These are phyloP conservation scores for Dromius quadrimaculatus DNA, from an alignment of 2,888 invertebrate genomes.

Conservation along the genomic window DNA sequence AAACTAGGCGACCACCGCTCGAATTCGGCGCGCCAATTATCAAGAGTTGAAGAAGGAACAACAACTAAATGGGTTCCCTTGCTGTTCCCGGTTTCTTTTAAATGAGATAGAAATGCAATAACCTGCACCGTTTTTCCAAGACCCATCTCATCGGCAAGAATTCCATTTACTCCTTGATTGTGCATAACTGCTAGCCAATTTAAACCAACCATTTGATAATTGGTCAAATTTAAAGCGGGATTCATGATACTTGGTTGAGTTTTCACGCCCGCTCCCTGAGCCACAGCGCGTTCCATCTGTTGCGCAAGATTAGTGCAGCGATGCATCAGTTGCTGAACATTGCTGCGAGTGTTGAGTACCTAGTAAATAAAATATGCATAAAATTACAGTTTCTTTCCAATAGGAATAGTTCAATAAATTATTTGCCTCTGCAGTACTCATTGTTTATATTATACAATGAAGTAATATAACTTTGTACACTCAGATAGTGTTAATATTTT, in stretches of 20 bases:
- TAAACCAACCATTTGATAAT: slow-evolving; percentile 89
- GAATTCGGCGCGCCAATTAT: slow-evolving; percentile 87
- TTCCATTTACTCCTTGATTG: slow-evolving; percentile 90
- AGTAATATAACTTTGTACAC: slow-evolving; percentile 55
- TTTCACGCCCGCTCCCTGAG: slow-evolving; percentile 79
- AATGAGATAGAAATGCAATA: slow-evolving; percentile 90
- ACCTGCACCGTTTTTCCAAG: slow-evolving; percentile 94
- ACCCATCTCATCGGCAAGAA: slow-evolving; percentile 98
- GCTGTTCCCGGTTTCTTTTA: slow-evolving; percentile 82
- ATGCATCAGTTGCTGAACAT: slow-evolving; percentile 83
- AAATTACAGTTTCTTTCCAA: slow-evolving; percentile 54
- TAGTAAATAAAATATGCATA: slow-evolving; percentile 59
- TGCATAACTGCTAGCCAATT: slow-evolving; percentile 95
- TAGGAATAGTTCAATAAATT: slow-evolving; percentile 60
- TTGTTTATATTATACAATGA: slow-evolving; percentile 59
- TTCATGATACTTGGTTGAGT: slow-evolving; percentile 81
- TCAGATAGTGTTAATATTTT: background rate
- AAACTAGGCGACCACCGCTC: slow-evolving; percentile 83
- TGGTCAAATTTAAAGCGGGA: slow-evolving; percentile 80
- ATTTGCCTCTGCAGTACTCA: slow-evolving; percentile 63
- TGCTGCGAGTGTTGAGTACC: slow-evolving; percentile 79
- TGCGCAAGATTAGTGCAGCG: slow-evolving; percentile 86
- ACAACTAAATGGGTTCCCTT: slow-evolving; percentile 90
- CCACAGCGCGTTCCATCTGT: slow-evolving; percentile 83
- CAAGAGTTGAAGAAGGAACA: slow-evolving; percentile 95